Percentiles rank a stretch among this genome's conserved stretches.
Evolutionary conservation across 2,797 vertebrate genomes (phyloP).

Genomic region (Takifugu rubripes): DNA sequence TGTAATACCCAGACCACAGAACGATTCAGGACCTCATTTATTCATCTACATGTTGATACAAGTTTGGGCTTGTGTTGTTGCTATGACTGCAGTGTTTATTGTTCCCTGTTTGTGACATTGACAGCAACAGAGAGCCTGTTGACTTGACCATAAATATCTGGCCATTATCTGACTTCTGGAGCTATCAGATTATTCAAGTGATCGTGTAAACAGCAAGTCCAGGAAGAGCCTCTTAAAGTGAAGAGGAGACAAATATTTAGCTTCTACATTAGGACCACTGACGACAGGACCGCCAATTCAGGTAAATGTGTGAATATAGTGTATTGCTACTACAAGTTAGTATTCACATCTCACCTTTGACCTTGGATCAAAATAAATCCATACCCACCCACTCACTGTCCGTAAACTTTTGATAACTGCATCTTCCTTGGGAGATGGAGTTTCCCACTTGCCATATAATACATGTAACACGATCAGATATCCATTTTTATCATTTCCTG

Average conservation of each 20-base stretch:
- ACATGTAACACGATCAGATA: background rate
- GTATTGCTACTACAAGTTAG: no score
- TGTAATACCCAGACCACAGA: background rate
- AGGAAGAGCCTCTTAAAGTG: no score
- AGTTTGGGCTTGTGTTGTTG: background rate
- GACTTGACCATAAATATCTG: no score
- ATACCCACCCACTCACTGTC: background rate
- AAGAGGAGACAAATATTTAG: no score
- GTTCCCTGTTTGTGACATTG: background rate
- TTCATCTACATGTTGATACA: background rate
- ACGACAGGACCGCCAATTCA: no score
- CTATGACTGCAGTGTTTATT: constrained; percentile 1
- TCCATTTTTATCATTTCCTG: constrained; percentile 2
- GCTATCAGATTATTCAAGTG: no score
- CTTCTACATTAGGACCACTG: no score
- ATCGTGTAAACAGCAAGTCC: no score
- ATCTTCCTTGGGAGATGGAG: constrained; percentile 5
- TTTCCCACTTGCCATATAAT: background rate
- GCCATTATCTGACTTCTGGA: no score
- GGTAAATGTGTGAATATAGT: no score
- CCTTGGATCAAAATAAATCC: background rate
- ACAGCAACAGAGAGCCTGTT: no score
- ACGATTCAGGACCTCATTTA: background rate
- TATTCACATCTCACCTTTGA: constrained; percentile 5
- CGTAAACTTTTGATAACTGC: background rate